Evolutionary conservation across 1,140 invertebrate species (phyloP).

Genomic region (Pogonognathellus flavescens): DNA sequence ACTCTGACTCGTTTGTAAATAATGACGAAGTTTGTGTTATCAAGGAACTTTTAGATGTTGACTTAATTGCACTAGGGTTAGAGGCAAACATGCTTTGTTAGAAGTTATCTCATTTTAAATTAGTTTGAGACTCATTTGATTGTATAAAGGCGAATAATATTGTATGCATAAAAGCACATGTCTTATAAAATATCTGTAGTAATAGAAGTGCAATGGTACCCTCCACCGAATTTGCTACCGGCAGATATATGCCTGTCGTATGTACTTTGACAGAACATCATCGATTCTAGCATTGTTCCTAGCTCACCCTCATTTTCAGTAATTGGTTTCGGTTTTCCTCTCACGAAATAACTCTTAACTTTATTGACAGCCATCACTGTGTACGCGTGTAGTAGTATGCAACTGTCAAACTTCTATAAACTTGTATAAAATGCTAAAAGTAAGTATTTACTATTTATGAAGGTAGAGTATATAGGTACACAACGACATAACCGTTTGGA

Average conservation of each 20-base stretch:
- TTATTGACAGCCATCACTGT: background rate
- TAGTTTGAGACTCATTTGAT: too few relatives aligned
- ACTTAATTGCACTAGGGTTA: too few relatives aligned
- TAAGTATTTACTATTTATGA: too few relatives aligned
- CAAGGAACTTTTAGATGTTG: too few relatives aligned
- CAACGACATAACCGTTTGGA: background rate
- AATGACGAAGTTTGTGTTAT: too few relatives aligned
- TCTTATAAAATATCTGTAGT: background rate
- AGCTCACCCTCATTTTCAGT: conserved; percentile 37
- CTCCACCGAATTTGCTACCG: too few relatives aligned
- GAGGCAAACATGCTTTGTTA: too few relatives aligned
- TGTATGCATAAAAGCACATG: background rate
- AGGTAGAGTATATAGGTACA: background rate
- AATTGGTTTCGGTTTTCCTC: conserved; percentile 33
- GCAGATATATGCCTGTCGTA: too few relatives aligned
- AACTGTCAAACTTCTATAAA: background rate
- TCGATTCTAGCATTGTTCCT: conserved; percentile 21
- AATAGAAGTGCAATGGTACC: too few relatives aligned
- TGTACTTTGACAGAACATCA: background rate
- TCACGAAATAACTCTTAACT: conserved; percentile 43
- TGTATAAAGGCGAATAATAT: background rate
- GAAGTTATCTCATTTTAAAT: too few relatives aligned
- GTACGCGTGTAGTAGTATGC: background rate
- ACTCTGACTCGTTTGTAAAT: too few relatives aligned
- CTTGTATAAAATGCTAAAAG: too few relatives aligned